phyloP scores from a whole-genome alignment of 2,888 invertebrate genomes.

The Brenthis daphne region DNA sequence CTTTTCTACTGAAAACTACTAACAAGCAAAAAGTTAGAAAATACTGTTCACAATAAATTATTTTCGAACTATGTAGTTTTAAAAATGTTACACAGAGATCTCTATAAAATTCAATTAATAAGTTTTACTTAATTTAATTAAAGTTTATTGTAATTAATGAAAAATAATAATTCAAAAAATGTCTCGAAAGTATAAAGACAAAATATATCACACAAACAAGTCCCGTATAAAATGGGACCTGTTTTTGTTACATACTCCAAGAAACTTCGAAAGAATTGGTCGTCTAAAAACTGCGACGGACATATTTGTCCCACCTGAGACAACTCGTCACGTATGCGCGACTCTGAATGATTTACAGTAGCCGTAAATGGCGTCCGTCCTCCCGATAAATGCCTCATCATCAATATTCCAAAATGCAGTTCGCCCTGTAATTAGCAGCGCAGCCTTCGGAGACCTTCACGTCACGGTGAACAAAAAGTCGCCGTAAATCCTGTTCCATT shows the following conservation, averaged over 20 bases:
- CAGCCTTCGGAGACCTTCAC: constrained; percentile 78
- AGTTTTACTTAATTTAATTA: background rate
- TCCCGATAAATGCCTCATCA: constrained; percentile 80
- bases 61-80: background rate
- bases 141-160: background rate
- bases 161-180: constrained; percentile 7
- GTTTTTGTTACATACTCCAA: constrained; percentile 56
- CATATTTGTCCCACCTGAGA: constrained; percentile 75
- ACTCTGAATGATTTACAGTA: constrained; percentile 78
- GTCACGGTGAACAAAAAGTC: constrained; percentile 67
- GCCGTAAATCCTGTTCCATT: constrained; percentile 74
- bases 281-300: constrained; percentile 70
- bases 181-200: constrained; percentile 6
- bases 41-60: background rate
- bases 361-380: constrained; percentile 77
- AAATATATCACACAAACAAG: constrained; percentile 34
- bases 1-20: background rate
- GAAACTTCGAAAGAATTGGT: constrained; percentile 67
- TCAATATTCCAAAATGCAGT: constrained; percentile 82
- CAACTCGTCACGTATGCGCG: constrained; percentile 77
- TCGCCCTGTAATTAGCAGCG: constrained; percentile 77
- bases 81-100: background rate
- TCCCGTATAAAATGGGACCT: constrained; percentile 44
- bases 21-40: background rate
- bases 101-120: background rate